Percentiles rank a stretch among this genome's conserved stretches.
Conservation (phyloP, 1,140 invertebrate species). For the Bombus soroeensis region DNA sequence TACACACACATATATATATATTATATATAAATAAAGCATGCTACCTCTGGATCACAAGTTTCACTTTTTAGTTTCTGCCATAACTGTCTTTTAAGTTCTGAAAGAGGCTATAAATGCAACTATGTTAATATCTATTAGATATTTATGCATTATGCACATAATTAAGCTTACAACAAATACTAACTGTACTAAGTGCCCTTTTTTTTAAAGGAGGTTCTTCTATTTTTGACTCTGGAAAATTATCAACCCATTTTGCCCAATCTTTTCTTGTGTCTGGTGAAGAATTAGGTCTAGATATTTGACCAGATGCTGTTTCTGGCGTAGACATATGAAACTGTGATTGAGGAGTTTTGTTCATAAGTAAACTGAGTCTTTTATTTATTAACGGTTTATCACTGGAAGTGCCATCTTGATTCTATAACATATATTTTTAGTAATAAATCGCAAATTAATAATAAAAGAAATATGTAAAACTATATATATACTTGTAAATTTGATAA, state of each 20-base stretch:
- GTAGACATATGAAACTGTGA: constrained; percentile 82
- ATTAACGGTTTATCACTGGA: constrained; percentile 67
- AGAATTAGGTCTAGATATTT: constrained; percentile 81
- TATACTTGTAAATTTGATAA: constrained; percentile 59
- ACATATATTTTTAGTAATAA: constrained; percentile 14
- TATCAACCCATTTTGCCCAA: constrained; percentile 81
- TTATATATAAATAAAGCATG: background rate
- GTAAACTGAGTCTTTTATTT: constrained; percentile 74
- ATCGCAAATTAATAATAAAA: background rate
- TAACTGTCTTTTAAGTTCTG: constrained; percentile 81
- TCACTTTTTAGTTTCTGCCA: constrained; percentile 71
- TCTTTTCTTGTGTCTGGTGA: constrained; percentile 82
- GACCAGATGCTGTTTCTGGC: constrained; percentile 84
- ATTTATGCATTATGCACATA: constrained; percentile 50
- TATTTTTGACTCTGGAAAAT: constrained; percentile 79
- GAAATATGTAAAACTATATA: background rate
- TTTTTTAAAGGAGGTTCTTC: constrained; percentile 75
- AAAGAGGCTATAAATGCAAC: constrained; percentile 80
- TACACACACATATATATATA: background rate
- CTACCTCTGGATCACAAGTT: constrained; percentile 33
- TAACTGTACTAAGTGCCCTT: constrained; percentile 81
- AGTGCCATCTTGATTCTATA: constrained; percentile 43
- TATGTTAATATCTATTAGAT: background rate
- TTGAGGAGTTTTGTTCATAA: constrained; percentile 63
- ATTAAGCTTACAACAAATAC: constrained; percentile 54